Evolutionary conservation across 2,113 vertebrate genomes (phyloP).

Genomic region (Oriolus oriolus): DNA sequence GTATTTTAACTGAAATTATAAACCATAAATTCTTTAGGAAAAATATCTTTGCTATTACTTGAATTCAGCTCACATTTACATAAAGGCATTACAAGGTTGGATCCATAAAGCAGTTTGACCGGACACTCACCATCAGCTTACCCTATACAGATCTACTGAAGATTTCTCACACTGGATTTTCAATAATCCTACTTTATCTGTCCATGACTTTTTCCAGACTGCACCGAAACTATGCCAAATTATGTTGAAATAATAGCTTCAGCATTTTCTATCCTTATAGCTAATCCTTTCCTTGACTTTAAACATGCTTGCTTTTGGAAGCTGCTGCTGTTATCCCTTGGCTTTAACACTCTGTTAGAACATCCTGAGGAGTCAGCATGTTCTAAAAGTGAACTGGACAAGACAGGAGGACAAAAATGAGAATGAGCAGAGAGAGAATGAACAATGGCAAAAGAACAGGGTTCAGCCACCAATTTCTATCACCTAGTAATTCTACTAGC

Average conservation of each 20-base stretch:
- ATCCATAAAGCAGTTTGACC: neutral
- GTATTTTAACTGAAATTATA: neutral
- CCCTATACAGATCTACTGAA: neutral
- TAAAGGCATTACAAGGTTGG: neutral
- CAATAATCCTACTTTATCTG: neutral
- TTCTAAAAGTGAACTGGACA: constrained; percentile 40
- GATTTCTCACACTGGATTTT: neutral
- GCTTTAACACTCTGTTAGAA: constrained; percentile 33
- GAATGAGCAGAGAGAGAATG: neutral
- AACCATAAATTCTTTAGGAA: neutral
- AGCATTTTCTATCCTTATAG: neutral
- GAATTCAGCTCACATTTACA: neutral
- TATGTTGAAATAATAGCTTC: neutral
- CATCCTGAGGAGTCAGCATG: constrained; percentile 32
- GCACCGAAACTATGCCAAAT: neutral
- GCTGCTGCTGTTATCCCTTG: constrained; percentile 45
- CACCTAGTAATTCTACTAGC: neutral
- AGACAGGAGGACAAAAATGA: neutral
- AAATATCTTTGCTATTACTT: neutral
- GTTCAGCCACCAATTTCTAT: neutral
- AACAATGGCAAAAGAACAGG: neutral
- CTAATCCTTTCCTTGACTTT: neutral
- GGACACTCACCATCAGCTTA: neutral
- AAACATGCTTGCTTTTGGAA: neutral
- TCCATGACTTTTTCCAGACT: neutral